Conservation (phyloP, 1,140 invertebrate genomes). For the Alviniconcha marisindica region DNA sequence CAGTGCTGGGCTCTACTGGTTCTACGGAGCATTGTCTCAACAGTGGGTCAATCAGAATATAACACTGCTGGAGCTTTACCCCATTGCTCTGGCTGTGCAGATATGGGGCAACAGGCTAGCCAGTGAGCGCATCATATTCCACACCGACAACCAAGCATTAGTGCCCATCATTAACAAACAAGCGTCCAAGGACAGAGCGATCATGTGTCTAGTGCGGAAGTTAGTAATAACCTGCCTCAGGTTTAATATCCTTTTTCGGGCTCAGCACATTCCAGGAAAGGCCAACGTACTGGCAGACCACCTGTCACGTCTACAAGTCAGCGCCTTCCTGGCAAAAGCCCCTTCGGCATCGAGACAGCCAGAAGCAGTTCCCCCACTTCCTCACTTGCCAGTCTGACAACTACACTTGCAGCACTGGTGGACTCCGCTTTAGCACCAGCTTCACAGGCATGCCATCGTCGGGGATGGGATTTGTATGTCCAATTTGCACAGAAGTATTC, state of each 20-base stretch:
- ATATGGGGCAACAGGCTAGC: constrained; percentile 23
- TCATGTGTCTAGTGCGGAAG: constrained; percentile 13
- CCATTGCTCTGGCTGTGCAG: constrained; percentile 39
- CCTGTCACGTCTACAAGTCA: too few species aligned
- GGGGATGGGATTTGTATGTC: too few species aligned
- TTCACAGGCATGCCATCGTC: too few species aligned
- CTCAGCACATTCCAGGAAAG: too few species aligned
- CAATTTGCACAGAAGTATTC: too few species aligned
- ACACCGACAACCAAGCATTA: constrained; percentile 5
- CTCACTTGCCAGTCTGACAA: too few species aligned
- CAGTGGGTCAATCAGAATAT: not conserved
- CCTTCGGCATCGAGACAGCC: too few species aligned
- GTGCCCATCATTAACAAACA: constrained; percentile 12
- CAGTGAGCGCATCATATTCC: constrained; percentile 14
- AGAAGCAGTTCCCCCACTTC: too few species aligned
- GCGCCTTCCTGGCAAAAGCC: not conserved
- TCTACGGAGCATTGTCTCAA: constrained; percentile 10
- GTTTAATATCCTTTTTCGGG: not conserved
- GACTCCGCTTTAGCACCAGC: too few species aligned
- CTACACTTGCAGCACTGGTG: too few species aligned
- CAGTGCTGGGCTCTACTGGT: constrained; percentile 27
- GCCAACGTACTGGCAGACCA: too few species aligned
- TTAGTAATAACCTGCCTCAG: not conserved
- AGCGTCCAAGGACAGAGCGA: not conserved
- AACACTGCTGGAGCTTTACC: constrained; percentile 29